Percentiles rank a stretch among this genome's conserved stretches.
Evolutionary conservation across 1,140 invertebrate species (phyloP).

Genomic region (Xylocopa sonorina): DNA sequence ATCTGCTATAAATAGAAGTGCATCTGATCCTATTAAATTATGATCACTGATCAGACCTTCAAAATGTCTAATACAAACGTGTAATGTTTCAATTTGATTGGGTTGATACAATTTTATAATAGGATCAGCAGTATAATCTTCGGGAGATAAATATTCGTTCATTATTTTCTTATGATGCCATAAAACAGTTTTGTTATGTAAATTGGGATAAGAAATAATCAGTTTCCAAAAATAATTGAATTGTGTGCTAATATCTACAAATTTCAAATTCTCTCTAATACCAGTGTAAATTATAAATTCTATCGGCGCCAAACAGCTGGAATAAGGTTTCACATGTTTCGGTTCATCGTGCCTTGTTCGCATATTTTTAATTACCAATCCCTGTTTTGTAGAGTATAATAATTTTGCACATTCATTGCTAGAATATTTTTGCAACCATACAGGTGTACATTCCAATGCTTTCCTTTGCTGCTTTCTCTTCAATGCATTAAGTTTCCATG

Average conservation of each 20-base stretch:
- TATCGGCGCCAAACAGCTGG: slow-evolving; percentile 62
- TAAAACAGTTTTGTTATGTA: slow-evolving; percentile 63
- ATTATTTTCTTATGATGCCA: slow-evolving; percentile 74
- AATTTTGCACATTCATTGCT: slow-evolving; percentile 81
- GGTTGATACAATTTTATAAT: slow-evolving; percentile 74
- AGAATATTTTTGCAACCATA: slow-evolving; percentile 83
- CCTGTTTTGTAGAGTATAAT: slow-evolving; percentile 81
- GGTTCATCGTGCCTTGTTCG: slow-evolving; percentile 11
- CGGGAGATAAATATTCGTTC: slow-evolving; percentile 70
- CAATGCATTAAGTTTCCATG: slow-evolving; percentile 75
- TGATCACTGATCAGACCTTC: slow-evolving; percentile 70
- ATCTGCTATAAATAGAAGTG: slow-evolving; percentile 71
- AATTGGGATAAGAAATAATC: slow-evolving; percentile 83
- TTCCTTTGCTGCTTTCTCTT: slow-evolving; percentile 76
- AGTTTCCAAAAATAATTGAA: slow-evolving; percentile 86
- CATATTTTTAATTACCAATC: slow-evolving; percentile 82
- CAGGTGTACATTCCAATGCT: slow-evolving; percentile 84
- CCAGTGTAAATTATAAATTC: slow-evolving; percentile 72
- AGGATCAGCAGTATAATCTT: slow-evolving; percentile 67
- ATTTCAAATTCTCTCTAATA: slow-evolving; percentile 73
- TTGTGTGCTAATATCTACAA: slow-evolving; percentile 53
- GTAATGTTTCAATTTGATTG: slow-evolving; percentile 70
- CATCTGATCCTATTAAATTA: slow-evolving; percentile 71
- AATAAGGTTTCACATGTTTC: background rate
- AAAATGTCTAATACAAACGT: slow-evolving; percentile 74